Evolutionary conservation across 2,113 vertebrate genomes (phyloP), one percentile per base, ranked within the genome.

Genomic region (Gasterosteus nipponicus): DNA sequence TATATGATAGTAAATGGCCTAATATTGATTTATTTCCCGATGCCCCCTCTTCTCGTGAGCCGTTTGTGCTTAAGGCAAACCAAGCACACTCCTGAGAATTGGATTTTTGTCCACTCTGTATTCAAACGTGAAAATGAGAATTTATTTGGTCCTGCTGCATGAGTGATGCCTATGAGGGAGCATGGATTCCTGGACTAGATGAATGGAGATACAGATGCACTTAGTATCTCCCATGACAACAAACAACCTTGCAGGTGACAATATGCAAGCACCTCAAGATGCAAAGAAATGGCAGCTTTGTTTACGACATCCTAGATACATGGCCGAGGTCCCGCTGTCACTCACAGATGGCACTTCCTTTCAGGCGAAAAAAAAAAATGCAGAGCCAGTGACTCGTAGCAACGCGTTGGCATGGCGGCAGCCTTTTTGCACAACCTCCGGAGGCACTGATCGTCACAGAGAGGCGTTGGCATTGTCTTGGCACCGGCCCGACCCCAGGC

Each of bases 301-400:
- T 93, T 92, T 92, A 87, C 86, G 74, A 79, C 86, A 53, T 90
- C 91, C 68, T 75, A 66, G 89, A 91, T 87, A 91, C 91, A 91
- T 90, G 83, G 85, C 85, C 10, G 87, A 86, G 86, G 84, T 86
- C 86, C 90, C 87, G 84, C 91, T 93, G 89, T 91, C 91, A 92
- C 89, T 93, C 89, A 92, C 92, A 93, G 89, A 93, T 92, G 92
- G 91, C 86, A 81, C 89, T 91, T 93, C 91, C 90, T 91, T 69
- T 84, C 84, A 87, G 77, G 75, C 3, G 73, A 77, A 82, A 64
- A 15, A 82, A 53, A 22, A 51, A 75, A 77, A 72, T 10, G 76
- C 84, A n/a, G 75, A 87, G 79, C 75, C 86, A 91, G 73, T 89
- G 92, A 89, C 68, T 89, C 80, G 89, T 82, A 86, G 75, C 90